Percentiles rank a stretch among this genome's conserved stretches.
These are phyloP conservation scores for Thysanoteuthis rhombus DNA, from an alignment of 2,888 invertebrate species.

Conservation along the genomic window DNA sequence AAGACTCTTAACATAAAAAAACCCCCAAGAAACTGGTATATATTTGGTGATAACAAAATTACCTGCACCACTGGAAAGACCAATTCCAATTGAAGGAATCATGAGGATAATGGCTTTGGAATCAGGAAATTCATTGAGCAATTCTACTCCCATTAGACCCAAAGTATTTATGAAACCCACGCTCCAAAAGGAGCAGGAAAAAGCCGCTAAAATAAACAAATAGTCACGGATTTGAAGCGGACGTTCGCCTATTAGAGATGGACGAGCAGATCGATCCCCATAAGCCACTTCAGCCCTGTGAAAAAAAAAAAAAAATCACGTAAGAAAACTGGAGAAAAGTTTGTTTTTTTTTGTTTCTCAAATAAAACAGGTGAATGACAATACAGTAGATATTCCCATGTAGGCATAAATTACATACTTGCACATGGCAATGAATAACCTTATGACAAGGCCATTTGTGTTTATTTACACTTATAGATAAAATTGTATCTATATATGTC, in stretches of 20 bases:
- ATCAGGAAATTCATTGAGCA: neutral
- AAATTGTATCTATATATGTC: too few species aligned
- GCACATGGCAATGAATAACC: too few species aligned
- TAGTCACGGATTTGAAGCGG: neutral
- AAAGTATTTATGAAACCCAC: neutral
- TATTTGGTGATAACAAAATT: neutral
- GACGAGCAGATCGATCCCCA: neutral
- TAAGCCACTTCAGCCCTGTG: neutral
- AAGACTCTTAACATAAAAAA: too few species aligned
- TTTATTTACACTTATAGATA: too few species aligned
- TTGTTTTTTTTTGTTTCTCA: too few species aligned
- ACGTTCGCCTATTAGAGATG: conserved; percentile 16
- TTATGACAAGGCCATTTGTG: too few species aligned
- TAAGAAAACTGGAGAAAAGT: too few species aligned
- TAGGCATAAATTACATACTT: too few species aligned
- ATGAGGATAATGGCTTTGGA: neutral
- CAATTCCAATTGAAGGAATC: neutral
- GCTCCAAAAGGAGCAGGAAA: neutral
- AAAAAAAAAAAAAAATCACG: neutral
- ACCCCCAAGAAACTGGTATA: too few species aligned
- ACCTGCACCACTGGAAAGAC: conserved; percentile 13
- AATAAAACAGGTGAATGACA: too few species aligned
- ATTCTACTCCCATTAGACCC: neutral
- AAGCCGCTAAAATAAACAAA: neutral
- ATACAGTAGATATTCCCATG: too few species aligned